Percentiles rank a stretch among this genome's conserved stretches.
Evolutionary conservation across 2,113 vertebrate species (phyloP).

Genomic region (Mastomys coucha): DNA sequence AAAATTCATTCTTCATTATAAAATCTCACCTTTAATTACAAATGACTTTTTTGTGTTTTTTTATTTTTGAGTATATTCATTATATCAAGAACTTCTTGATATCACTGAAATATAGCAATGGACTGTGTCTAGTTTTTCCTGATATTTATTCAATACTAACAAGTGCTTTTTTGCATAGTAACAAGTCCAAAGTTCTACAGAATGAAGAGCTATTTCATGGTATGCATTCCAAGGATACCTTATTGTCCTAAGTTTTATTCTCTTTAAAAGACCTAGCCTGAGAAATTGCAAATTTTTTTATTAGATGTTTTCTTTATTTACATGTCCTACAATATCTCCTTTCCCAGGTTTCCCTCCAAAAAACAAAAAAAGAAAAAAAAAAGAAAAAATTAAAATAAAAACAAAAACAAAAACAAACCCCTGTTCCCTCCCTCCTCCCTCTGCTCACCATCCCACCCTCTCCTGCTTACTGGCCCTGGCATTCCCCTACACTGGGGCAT

Average conservation of each 20-base stretch:
- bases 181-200: background rate
- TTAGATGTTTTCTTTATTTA: too few relatives aligned
- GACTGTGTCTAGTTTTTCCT: background rate
- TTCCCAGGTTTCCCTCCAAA: too few relatives aligned
- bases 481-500: too few relatives aligned
- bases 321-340: too few relatives aligned
- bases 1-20: conserved; percentile 7
- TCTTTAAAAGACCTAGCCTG: background rate
- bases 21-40: background rate
- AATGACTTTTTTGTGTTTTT: background rate
- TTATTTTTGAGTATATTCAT: background rate
- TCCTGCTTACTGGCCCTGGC: too few relatives aligned
- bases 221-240: background rate
- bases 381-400: too few relatives aligned
- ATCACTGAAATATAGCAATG: background rate
- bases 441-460: too few relatives aligned
- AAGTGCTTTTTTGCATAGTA: background rate
- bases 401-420: too few relatives aligned
- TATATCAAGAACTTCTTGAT: background rate
- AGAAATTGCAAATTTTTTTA: background rate
- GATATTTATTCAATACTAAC: background rate
- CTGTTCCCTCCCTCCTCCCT: too few relatives aligned
- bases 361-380: too few relatives aligned
- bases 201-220: background rate
- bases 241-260: background rate